These are phyloP conservation scores for Lates japonicus DNA, from an alignment of 2,797 vertebrate genomes.

Conservation along the genomic window DNA sequence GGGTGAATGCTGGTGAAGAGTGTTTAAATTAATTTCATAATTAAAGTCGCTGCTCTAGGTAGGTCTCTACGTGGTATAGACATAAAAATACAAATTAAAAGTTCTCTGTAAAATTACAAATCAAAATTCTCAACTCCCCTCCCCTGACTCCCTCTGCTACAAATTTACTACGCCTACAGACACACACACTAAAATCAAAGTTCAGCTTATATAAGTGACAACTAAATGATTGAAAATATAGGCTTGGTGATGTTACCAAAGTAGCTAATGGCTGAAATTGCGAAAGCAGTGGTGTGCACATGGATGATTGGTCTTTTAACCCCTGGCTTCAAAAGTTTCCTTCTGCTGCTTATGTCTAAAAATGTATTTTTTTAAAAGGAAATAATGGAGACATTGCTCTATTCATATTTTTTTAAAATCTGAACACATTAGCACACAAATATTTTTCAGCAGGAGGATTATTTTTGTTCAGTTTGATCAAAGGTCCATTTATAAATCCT, in stretches of 20 bases:
- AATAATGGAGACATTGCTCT: slow-evolving; percentile 1
- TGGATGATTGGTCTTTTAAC: slow-evolving; percentile 33
- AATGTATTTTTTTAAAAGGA: slow-evolving; percentile 20
- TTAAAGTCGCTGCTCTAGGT: slow-evolving; percentile 53
- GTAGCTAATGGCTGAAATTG: slow-evolving; percentile 46
- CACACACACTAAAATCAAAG: slow-evolving; percentile 4
- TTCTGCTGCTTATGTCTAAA: slow-evolving; percentile 14
- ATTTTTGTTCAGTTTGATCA: slow-evolving; percentile 22
- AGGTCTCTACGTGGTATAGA: slow-evolving; percentile 1
- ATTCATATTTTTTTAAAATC: slow-evolving; percentile 36
- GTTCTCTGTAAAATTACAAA: slow-evolving; percentile 9
- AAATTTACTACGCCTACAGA: slow-evolving; percentile 7
- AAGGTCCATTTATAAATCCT: slow-evolving; percentile 33
- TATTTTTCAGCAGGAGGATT: slow-evolving; percentile 24
- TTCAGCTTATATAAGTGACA: neutral
- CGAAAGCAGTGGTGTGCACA: slow-evolving; percentile 16
- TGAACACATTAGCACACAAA: slow-evolving; percentile 27
- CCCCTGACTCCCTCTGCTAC: slow-evolving; percentile 11
- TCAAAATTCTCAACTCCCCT: slow-evolving; percentile 15
- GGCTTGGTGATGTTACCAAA: slow-evolving; percentile 24
- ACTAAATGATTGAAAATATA: slow-evolving; percentile 15
- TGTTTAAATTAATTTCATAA: slow-evolving; percentile 59
- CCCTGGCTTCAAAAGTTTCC: slow-evolving; percentile 37
- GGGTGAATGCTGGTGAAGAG: slow-evolving; percentile 49
- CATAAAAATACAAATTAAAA: neutral